Evolutionary conservation across 2,113 vertebrate species (phyloP).

Genomic region (Excalfactoria chinensis): DNA sequence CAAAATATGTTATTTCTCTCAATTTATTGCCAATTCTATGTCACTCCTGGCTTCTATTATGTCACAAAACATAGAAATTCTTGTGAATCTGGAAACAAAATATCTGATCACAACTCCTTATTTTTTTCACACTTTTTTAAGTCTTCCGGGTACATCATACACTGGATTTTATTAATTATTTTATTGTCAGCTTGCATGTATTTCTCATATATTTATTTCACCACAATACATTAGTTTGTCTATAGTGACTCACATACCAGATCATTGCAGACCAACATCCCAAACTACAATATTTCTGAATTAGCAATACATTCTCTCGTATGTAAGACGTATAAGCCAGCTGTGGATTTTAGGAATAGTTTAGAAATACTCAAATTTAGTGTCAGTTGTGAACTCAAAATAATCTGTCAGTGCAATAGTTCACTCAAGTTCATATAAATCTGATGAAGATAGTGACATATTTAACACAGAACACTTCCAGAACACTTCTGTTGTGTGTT

Average conservation of each 20-base stretch:
- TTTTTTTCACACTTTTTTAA: background rate
- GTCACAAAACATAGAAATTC: background rate
- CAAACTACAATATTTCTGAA: background rate
- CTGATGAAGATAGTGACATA: background rate
- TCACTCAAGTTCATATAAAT: background rate
- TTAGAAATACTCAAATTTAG: background rate
- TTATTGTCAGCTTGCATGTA: background rate
- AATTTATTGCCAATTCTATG: constrained; percentile 11
- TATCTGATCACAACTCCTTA: background rate
- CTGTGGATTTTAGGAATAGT: background rate
- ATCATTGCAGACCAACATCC: background rate
- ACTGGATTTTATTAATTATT: background rate
- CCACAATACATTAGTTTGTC: background rate
- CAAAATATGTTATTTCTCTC: background rate
- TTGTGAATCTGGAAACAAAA: background rate
- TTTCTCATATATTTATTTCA: background rate
- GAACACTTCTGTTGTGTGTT: background rate
- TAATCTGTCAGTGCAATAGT: background rate
- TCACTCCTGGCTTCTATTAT: background rate
- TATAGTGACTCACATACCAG: background rate
- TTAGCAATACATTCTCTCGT: background rate
- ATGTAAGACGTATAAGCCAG: background rate
- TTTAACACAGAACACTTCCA: background rate
- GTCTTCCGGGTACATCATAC: background rate
- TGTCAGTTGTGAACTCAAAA: background rate